These are phyloP conservation scores for Drosophila atripex DNA, from an alignment of 2,888 invertebrate genomes.

Conservation along the genomic window DNA sequence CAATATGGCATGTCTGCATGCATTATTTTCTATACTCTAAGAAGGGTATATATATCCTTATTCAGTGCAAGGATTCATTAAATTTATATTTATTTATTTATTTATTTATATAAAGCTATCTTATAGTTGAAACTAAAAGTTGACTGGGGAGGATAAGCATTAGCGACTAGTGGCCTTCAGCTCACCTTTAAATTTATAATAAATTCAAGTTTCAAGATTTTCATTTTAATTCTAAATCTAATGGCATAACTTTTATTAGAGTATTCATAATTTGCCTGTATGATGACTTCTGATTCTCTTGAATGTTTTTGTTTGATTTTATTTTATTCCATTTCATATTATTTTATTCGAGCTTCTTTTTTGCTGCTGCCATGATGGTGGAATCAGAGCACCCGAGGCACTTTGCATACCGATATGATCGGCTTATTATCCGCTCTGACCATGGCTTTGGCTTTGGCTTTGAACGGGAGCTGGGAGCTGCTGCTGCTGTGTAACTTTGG, in stretches of 20 bases:
- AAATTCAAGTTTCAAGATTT: too few relatives aligned
- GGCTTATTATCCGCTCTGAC: conserved; percentile 51
- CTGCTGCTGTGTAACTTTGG: conserved; percentile 1
- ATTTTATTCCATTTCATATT: conserved; percentile 24
- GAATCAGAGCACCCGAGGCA: conserved; percentile 44
- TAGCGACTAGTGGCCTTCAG: too few relatives aligned
- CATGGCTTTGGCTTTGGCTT: conserved; percentile 21
- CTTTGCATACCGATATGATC: conserved; percentile 59
- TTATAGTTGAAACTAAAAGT: too few relatives aligned
- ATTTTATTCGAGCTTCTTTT: conserved; percentile 37
- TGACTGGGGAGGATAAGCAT: too few relatives aligned
- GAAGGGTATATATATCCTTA: background rate
- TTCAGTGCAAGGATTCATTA: background rate
- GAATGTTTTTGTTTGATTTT: conserved; percentile 1
- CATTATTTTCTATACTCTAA: conserved; percentile 16
- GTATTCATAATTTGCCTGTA: background rate
- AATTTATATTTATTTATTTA: too few relatives aligned
- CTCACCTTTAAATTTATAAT: too few relatives aligned
- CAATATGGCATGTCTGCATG: conserved; percentile 13
- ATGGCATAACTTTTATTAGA: background rate
- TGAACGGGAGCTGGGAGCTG: background rate
- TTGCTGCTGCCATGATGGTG: conserved; percentile 20
- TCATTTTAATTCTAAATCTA: background rate
- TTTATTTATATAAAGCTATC: too few relatives aligned
- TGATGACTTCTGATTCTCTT: too few relatives aligned